phyloP scores from a whole-genome alignment of 2,888 invertebrate genomes.

The Lithophane leautieri region DNA sequence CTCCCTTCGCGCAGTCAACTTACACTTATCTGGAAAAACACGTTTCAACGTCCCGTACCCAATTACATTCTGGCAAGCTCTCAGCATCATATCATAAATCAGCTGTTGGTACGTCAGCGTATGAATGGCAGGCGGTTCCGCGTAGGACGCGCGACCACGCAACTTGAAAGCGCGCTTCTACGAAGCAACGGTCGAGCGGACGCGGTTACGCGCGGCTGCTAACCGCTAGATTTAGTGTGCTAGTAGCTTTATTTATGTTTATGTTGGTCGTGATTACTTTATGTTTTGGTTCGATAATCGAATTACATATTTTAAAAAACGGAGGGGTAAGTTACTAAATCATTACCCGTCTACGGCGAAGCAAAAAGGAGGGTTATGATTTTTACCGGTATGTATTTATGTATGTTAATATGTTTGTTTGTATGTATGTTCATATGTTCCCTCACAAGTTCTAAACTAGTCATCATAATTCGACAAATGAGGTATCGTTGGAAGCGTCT shows the following conservation, averaged over 20 bases:
- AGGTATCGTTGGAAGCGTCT: no score
- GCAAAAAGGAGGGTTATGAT: no score
- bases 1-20: constrained; percentile 22
- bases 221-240: constrained; percentile 53
- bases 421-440: no score
- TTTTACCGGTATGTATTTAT: no score
- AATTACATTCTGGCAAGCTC: constrained; percentile 61
- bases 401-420: no score
- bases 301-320: no score
- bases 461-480: no score
- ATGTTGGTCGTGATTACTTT: constrained; percentile 27
- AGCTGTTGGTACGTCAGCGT: constrained; percentile 45
- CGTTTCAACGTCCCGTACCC: constrained; percentile 50
- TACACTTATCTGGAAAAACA: constrained; percentile 52
- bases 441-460: no score
- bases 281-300: constrained; percentile 20
- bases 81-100: constrained; percentile 60
- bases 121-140: constrained; percentile 54
- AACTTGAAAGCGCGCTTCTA: constrained; percentile 76
- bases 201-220: constrained; percentile 69
- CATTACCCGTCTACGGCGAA: no score
- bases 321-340: background rate
- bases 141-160: constrained; percentile 43
- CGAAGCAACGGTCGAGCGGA: constrained; percentile 73
- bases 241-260: constrained; percentile 57